Percentiles rank a stretch among this genome's conserved stretches.
Evolutionary conservation across 2,888 invertebrate species (phyloP).

Genomic region (Papilio gigon): DNA sequence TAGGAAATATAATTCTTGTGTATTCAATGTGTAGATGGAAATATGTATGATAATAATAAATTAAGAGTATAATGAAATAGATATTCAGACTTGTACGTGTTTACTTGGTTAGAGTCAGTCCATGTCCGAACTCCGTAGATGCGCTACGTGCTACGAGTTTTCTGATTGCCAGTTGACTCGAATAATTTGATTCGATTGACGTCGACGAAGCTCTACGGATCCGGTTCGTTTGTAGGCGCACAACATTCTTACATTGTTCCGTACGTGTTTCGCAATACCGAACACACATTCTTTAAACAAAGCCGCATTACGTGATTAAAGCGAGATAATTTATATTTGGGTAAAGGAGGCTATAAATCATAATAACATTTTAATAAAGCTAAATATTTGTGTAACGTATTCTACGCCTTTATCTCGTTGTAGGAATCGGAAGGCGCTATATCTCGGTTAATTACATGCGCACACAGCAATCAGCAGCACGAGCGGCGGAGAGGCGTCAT

Average conservation of each 20-base stretch:
- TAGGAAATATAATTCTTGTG: too few species aligned
- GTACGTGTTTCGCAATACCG: constrained; percentile 40
- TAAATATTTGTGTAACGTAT: constrained; percentile 67
- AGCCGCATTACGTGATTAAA: constrained; percentile 26
- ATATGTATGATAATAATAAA: neutral
- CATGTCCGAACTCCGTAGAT: constrained; percentile 51
- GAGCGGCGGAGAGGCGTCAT: constrained; percentile 75
- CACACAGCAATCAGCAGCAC: constrained; percentile 75
- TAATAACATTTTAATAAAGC: constrained; percentile 68
- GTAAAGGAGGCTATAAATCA: constrained; percentile 62
- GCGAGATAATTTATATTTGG: constrained; percentile 22
- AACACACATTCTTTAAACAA: constrained; percentile 33
- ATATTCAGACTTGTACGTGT: neutral
- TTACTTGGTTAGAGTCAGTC: constrained; percentile 34
- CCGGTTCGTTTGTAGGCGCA: constrained; percentile 55
- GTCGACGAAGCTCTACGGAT: constrained; percentile 55
- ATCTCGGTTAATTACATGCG: constrained; percentile 68
- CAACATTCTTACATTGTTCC: constrained; percentile 40
- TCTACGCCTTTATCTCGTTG: constrained; percentile 52
- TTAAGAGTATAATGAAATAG: neutral
- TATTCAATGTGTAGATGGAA: too few species aligned
- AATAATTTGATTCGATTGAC: constrained; percentile 64
- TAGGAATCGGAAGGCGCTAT: constrained; percentile 53
- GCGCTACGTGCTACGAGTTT: constrained; percentile 58
- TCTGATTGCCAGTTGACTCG: constrained; percentile 61